These are phyloP conservation scores for Unio pictorum DNA, from an alignment of 2,888 invertebrate genomes.

Conservation along the genomic window DNA sequence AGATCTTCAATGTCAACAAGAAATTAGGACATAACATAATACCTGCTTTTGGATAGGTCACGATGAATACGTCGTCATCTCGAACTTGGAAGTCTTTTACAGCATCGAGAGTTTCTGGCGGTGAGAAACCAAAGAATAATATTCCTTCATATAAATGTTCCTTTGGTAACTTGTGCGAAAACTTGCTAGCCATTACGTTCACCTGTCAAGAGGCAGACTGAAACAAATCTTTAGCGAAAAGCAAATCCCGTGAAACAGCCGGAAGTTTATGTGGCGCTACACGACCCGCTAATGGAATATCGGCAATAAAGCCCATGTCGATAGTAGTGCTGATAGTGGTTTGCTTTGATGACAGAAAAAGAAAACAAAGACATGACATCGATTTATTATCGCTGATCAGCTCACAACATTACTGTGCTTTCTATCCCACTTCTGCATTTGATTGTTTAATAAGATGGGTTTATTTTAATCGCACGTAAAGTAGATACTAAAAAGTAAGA, in stretches of 20 bases:
- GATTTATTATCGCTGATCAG: no score
- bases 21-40: constrained; percentile 51
- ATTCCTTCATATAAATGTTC: constrained; percentile 63
- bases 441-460: no score
- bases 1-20: neutral
- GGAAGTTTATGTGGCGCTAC: no score
- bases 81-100: constrained; percentile 79
- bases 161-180: constrained; percentile 49
- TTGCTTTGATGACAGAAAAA: no score
- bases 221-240: neutral
- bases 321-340: no score
- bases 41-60: constrained; percentile 93
- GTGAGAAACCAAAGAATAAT: constrained; percentile 64
- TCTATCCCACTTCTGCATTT: no score
- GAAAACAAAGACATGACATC: no score
- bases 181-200: neutral
- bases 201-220: neutral
- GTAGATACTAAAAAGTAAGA: no score
- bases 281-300: no score
- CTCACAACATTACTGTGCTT: no score
- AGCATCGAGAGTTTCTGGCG: constrained; percentile 57
- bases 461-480: no score
- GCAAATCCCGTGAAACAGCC: neutral
- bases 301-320: no score
- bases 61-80: constrained; percentile 86